These are phyloP conservation scores for Crambe crambe DNA, from an alignment of 37 sponge, comb jelly and placozoan species.

Conservation along the genomic window DNA sequence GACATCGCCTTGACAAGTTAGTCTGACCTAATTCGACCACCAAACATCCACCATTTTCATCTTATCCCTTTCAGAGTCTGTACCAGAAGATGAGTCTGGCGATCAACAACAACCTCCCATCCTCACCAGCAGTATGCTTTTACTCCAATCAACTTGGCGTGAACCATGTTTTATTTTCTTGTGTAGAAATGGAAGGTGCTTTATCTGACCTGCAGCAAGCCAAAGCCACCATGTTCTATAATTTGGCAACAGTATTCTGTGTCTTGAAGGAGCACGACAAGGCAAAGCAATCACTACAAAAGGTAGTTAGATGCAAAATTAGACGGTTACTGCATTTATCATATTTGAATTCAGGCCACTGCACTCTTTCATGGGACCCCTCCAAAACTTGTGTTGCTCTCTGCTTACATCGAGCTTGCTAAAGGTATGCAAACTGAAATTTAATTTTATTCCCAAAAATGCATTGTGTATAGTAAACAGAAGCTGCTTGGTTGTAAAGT, in stretches of 20 bases:
- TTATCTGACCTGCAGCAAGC: slow-evolving; percentile 23
- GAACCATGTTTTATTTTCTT: neutral
- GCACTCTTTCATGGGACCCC: slow-evolving; percentile 30
- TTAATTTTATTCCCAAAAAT: no score
- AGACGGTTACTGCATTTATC: slow-evolving; percentile 10
- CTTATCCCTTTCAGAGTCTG: no score
- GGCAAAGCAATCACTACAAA: slow-evolving; percentile 69
- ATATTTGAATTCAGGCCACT: slow-evolving; percentile 23
- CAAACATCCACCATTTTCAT: no score
- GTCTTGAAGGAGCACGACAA: slow-evolving; percentile 66
- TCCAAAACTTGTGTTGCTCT: slow-evolving; percentile 76
- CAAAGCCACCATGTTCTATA: slow-evolving; percentile 59
- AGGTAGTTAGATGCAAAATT: slow-evolving; percentile 28
- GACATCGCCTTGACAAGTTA: slow-evolving; percentile 26
- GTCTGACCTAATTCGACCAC: slow-evolving; percentile 9
- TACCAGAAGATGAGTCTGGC: no score
- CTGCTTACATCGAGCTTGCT: slow-evolving; percentile 90
- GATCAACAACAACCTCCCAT: no score
- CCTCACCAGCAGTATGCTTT: no score
- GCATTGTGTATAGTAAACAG: no score
- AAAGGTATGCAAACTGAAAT: no score
- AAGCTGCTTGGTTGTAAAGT: no score
- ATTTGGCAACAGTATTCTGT: slow-evolving; percentile 69
- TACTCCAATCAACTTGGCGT: neutral
- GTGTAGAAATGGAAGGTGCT: neutral